Evolutionary conservation across 2,797 vertebrate genomes (phyloP).

Genomic region (Alcedo quadribrachys): DNA sequence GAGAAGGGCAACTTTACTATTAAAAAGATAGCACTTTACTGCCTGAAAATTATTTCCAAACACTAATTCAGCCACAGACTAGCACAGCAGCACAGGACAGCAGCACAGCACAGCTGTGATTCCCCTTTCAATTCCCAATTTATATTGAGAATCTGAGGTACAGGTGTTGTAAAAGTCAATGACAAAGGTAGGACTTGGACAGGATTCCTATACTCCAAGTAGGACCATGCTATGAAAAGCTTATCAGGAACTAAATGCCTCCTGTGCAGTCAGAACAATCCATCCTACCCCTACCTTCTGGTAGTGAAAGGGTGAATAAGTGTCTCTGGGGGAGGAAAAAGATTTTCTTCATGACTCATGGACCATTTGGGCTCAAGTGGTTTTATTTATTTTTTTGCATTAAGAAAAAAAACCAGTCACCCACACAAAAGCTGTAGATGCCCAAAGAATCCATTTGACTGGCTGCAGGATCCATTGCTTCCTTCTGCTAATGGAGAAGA

Average conservation of each 20-base stretch:
- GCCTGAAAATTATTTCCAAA: conserved; percentile 30
- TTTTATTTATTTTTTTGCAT: neutral
- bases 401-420: neutral
- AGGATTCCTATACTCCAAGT: neutral
- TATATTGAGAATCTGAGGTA: neutral
- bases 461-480: neutral
- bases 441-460: neutral
- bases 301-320: neutral
- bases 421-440: conserved; percentile 5
- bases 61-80: neutral
- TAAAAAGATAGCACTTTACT: conserved; percentile 28
- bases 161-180: neutral
- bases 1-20: conserved; percentile 41
- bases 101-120: neutral
- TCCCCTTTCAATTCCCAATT: neutral
- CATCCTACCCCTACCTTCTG: neutral
- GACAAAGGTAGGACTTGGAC: neutral
- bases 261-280: neutral
- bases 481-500: neutral
- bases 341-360: neutral
- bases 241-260: neutral
- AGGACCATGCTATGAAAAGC: neutral
- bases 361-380: neutral
- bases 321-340: neutral
- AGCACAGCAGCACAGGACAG: neutral